Evolutionary conservation across 2,888 invertebrate species (phyloP).

Genomic region (Noctua comes): DNA sequence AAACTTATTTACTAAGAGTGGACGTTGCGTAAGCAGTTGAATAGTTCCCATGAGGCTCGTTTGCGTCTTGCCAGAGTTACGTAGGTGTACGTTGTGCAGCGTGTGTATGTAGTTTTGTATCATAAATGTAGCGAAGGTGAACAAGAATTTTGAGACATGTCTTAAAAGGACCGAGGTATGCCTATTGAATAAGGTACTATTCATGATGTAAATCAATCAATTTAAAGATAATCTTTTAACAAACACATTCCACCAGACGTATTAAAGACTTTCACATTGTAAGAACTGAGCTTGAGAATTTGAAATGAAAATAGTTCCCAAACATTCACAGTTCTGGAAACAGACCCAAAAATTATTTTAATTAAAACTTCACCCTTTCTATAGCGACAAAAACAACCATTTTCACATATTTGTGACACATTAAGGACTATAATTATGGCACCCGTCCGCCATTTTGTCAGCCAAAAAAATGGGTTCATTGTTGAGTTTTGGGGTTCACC

Average conservation of each 20-base stretch:
- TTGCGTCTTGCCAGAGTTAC: conserved; percentile 1
- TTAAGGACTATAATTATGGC: conserved; percentile 27
- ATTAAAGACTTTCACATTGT: background rate
- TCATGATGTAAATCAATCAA: background rate
- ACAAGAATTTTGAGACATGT: background rate
- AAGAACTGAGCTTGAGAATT: conserved; percentile 14
- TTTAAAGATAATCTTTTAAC: background rate
- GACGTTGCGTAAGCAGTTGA: background rate
- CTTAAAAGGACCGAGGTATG: background rate
- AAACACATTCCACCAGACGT: conserved; percentile 5
- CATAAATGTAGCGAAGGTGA: background rate
- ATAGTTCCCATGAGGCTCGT: conserved; percentile 8
- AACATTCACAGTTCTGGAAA: conserved; percentile 17
- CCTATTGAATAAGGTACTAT: background rate
- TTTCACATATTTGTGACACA: conserved; percentile 42
- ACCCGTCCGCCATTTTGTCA: background rate
- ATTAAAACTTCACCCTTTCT: conserved; percentile 38
- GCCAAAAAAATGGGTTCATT: conserved; percentile 47
- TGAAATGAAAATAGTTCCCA: conserved; percentile 40
- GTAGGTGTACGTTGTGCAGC: conserved; percentile 3
- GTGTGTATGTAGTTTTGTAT: background rate
- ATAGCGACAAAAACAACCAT: background rate
- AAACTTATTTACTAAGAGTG: conserved; percentile 15
- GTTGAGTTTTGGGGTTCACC: conserved; percentile 49
- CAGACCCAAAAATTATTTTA: conserved; percentile 24